Evolutionary conservation across 1,140 invertebrate genomes (phyloP), one percentile per base, ranked within the genome.

Genomic region (Eueides isabella): DNA sequence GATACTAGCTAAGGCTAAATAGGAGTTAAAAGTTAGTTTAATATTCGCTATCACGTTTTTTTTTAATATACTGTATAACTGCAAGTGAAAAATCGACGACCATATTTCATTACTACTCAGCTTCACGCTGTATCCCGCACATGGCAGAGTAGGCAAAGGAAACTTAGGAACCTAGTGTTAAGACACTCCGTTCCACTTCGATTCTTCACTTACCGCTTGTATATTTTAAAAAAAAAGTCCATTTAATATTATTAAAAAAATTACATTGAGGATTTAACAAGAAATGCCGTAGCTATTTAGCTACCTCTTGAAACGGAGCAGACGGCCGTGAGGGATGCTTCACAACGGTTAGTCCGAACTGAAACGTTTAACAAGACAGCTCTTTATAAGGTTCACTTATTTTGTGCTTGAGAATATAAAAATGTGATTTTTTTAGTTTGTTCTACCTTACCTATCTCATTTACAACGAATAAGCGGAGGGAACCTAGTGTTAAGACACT

Each of bases 341-440:
- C 48, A 55, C 23, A 55, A 23, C 48, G 48, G 23, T 55, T 55
- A 23, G 48, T 55, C 19, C 16, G 26, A 55, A 55, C 48, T 55
- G 48, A 55, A 55, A 55, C 26, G 48, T 55, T 55, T 55, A 55
- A 55, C 23, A 26, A 55, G 48, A 55, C 9, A 55, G 48, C 48
- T 55, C 48, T 55, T 55, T 55, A 26, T 26, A 55, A 55, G 19
- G 48, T 26, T 55, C 48, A 55, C 2, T 55, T 55, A 55, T 55
- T 55, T 55, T 55, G 23, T 26, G 23, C 26, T 26, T 26, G 7
- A 44, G 41, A 44, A n/a, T 6, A n/a, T 19, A 19, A 44, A 44
- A 19, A 5, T 5, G 5, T 0, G 35, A 16, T 38, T 16, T 38
- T 16, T 12, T 12, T 16, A 14, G n/a, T n/a, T n/a, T n/a, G n/a